Conservation (phyloP, 2,113 vertebrate genomes). For the Calyptomena viridis region DNA sequence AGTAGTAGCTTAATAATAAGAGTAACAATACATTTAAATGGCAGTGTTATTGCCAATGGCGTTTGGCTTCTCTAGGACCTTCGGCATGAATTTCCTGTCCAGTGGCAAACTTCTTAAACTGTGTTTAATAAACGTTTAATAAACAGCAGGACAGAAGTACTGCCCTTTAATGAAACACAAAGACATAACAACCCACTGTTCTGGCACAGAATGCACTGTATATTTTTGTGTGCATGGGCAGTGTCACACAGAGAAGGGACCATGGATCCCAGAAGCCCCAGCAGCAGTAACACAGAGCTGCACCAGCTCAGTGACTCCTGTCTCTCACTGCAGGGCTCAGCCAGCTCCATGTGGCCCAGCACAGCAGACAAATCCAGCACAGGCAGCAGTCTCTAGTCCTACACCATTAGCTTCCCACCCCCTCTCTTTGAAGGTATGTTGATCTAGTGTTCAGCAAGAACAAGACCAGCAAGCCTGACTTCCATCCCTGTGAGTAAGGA, state of each 20-base stretch:
- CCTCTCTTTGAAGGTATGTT: not conserved
- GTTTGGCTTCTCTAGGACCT: not conserved
- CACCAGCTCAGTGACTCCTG: not conserved
- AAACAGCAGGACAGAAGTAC: not conserved
- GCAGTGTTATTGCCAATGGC: not conserved
- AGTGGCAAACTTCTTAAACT: not conserved
- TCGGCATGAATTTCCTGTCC: not conserved
- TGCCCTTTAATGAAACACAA: not conserved
- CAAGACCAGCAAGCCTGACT: not conserved
- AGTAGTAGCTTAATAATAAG: not conserved
- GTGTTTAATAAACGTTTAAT: constrained; percentile 37
- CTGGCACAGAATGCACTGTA: not conserved
- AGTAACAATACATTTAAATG: not conserved
- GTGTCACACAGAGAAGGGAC: not conserved
- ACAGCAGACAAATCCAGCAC: not conserved
- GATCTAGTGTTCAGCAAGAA: not conserved
- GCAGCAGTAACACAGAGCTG: not conserved
- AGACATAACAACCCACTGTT: not conserved
- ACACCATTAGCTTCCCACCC: not conserved
- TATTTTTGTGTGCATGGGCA: not conserved
- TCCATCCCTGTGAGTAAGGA: not conserved
- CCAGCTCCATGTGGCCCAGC: not conserved
- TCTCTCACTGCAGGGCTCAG: not conserved
- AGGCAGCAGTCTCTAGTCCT: not conserved
- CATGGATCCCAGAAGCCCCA: not conserved